Evolutionary conservation across 2,888 invertebrate genomes (phyloP).

Genomic region (Lochmaea crataegi): DNA sequence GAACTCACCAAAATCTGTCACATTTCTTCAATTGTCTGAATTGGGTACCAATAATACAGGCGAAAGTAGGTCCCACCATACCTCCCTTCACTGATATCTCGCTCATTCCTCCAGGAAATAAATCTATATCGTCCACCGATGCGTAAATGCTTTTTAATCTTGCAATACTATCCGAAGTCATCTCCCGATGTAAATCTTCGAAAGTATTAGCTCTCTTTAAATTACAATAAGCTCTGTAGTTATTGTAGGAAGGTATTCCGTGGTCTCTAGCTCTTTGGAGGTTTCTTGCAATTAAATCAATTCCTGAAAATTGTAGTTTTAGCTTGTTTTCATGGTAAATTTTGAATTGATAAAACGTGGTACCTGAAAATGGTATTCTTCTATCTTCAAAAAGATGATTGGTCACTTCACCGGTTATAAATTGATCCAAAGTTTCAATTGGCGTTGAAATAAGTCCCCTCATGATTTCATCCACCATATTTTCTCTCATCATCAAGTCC

Average conservation of each 20-base stretch:
- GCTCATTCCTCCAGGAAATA: conserved; percentile 96
- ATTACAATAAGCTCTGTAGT: conserved; percentile 91
- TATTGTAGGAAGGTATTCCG: conserved; percentile 89
- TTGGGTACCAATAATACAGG: conserved; percentile 94
- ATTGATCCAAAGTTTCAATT: conserved; percentile 93
- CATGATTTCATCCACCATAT: conserved; percentile 85
- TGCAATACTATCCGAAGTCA: conserved; percentile 85
- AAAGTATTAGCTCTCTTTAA: conserved; percentile 86
- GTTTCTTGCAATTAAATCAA: conserved; percentile 92
- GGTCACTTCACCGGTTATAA: conserved; percentile 93
- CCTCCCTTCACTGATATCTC: conserved; percentile 90
- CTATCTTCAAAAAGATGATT: conserved; percentile 94
- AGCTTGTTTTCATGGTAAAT: too few species aligned
- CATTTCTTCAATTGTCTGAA: conserved; percentile 91
- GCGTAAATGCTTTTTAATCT: conserved; percentile 84
- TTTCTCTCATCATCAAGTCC: conserved; percentile 80
- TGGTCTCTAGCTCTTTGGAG: conserved; percentile 89
- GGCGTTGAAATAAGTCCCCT: conserved; percentile 89
- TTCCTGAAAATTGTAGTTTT: conserved; percentile 60
- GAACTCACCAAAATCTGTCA: conserved; percentile 88
- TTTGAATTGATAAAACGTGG: neutral
- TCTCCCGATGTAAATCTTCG: conserved; percentile 88
- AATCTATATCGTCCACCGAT: conserved; percentile 94
- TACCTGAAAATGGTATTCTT: conserved; percentile 85
- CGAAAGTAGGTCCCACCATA: conserved; percentile 93